Evolutionary conservation across 2,113 vertebrate species (phyloP), one percentile per base, ranked within the genome.

Genomic region (Cyprinodon variegatus): DNA sequence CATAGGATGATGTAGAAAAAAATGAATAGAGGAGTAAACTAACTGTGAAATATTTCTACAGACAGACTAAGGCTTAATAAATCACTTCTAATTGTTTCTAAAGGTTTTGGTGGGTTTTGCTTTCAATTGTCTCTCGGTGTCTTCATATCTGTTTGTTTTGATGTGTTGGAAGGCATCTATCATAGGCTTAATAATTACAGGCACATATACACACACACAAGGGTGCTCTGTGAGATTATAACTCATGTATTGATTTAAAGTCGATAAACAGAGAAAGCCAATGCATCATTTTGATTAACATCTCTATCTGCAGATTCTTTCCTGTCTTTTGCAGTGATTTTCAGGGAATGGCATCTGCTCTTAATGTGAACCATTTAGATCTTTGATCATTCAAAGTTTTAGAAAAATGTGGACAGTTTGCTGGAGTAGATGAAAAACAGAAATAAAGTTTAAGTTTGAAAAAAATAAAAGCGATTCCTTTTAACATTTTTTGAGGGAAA

Each of bases 261-360:
- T 88, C 90, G 83, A 37, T 41, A 75, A 71, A 78, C 53, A 71
- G 77, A 79, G 65, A 65, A n/a, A 68, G 46, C 39, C 65, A 61
- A 60, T 68, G 66, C 64, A 81, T 92, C 87, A 83, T 62, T 83
- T 53, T 86, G 85, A 84, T 88, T 82, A 89, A 82, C 45, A 50
- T 77, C n/a, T 60, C 60, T 59, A 70, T 80, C 45, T 37, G 36
- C 36, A 72, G 38, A 36, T 59, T 78, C 66, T 37, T 74, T 12
- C 13, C 61, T 43, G 50, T 57, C 43, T 65, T 78, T 22, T 46
- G 68, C 76, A 61, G 62, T 81, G 72, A 60, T 71, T 57, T 74
- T 77, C 68, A 80, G 77, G 67, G 2, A 57, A 67, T 81, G 22
- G 60, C 20, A 46, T 62, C 41, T 68, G 37, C 36, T 36, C 65